Percentiles rank a stretch among this genome's conserved stretches.
Evolutionary conservation across 35 echinoderm and acorn worm species (phyloP).

Genomic region (Nesometra sesokonis): DNA sequence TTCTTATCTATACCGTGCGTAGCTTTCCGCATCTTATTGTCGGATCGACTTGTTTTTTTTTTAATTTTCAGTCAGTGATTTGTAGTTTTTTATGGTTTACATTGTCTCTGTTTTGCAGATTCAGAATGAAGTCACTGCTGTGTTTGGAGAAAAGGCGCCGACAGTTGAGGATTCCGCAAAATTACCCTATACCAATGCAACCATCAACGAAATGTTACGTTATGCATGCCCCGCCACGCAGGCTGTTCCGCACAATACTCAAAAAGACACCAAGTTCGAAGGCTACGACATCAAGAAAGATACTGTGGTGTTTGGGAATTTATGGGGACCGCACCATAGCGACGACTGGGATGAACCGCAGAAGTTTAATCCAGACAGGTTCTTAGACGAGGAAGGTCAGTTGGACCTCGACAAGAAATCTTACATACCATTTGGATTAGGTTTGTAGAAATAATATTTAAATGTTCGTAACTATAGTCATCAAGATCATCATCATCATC

Average conservation of each 20-base stretch:
- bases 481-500: neutral
- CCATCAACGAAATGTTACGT: conserved; percentile 24
- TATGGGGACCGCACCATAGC: neutral
- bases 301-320: conserved; percentile 7
- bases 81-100: neutral
- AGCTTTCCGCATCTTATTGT: neutral
- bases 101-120: neutral
- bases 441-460: neutral
- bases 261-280: conserved; percentile 3
- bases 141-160: neutral
- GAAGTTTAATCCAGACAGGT: conserved; percentile 15
- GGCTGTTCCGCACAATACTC: conserved; percentile 12
- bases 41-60: neutral
- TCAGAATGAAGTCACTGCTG: neutral
- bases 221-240: conserved; percentile 2
- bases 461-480: neutral
- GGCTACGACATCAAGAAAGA: neutral
- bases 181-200: conserved; percentile 15
- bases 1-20: too few species aligned
- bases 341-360: conserved; percentile 13
- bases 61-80: neutral
- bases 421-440: neutral
- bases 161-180: neutral
- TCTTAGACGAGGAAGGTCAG: conserved; percentile 4
- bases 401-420: neutral